Evolutionary conservation across 1,140 invertebrate genomes (phyloP).

Genomic region (Stegodyphus mimosarum): DNA sequence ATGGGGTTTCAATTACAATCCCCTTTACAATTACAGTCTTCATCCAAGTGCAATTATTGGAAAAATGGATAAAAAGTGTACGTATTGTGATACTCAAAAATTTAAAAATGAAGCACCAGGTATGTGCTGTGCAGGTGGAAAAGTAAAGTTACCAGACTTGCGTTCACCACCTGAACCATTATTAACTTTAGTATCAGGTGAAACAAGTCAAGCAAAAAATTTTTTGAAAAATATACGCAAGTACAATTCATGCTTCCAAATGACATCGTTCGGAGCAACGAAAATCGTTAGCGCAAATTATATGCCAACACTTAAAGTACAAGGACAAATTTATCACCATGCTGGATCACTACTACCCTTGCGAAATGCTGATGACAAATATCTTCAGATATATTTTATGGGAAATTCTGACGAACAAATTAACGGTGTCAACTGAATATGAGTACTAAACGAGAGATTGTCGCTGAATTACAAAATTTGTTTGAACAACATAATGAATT

Average conservation of each 20-base stretch:
- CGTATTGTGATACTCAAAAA: slow-evolving; percentile 37
- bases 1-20: too few relatives aligned
- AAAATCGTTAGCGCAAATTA: not conserved
- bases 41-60: slow-evolving; percentile 2
- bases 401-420: too few relatives aligned
- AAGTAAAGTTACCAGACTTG: slow-evolving; percentile 13
- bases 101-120: slow-evolving; percentile 29
- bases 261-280: not conserved
- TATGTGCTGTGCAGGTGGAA: slow-evolving; percentile 44
- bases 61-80: slow-evolving; percentile 48
- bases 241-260: slow-evolving; percentile 12
- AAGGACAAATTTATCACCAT: slow-evolving; percentile 1
- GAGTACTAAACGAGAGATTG: too few relatives aligned
- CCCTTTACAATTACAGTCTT: slow-evolving; percentile 2
- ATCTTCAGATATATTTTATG: too few relatives aligned
- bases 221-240: slow-evolving; percentile 1
- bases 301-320: not conserved
- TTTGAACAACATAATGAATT: too few relatives aligned
- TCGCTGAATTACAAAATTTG: too few relatives aligned
- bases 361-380: too few relatives aligned
- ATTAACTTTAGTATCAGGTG: not conserved
- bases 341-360: too few relatives aligned
- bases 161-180: slow-evolving; percentile 13
- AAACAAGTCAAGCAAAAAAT: not conserved
- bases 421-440: too few relatives aligned